Evolutionary conservation across 2,113 vertebrate genomes (phyloP), one percentile per base, ranked within the genome.

Genomic region (Paradoxurus hermaphroditus): DNA sequence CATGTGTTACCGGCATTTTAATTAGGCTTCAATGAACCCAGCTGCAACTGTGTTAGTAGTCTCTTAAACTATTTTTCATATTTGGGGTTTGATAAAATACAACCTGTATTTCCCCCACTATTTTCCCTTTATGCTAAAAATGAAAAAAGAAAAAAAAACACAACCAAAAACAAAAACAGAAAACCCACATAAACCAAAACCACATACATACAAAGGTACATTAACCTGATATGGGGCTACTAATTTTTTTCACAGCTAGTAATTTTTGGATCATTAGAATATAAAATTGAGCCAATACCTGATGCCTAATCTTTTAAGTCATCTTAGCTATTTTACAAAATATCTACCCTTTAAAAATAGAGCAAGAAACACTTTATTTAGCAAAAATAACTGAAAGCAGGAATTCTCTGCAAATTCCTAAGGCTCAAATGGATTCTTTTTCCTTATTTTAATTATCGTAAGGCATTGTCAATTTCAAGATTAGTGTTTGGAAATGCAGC

Each of bases 11-110:
- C 0, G 78, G 81, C 90, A 97, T 79, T 92, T 92, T 88, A 92
- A 94, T 95, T 95, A 97, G 90, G 95, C 96, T 97, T 97, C 98
- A 98, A 62, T 98, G 97, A 98, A 49, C 94, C 94, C 97, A 96
- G 97, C 96, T 98, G 97, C 96, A 95, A 59, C 84, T 59, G 18
- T 4, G 27, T 82, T 90, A 90, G 85, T 53, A 78, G 93, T 95
- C 78, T 87, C 62, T 78, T 51, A 72, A 82, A 91, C 78, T 97
- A 94, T 93, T 97, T 97, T 97, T 96, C 91, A 93, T 78, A 86
- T 91, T 85, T 94, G 89, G 53, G 89, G 87, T 78, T 95, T 90
- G 81, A 97, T 94, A 92, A 97, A 97, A 97, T 39, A 73, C 77
- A 96, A 78, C 88, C 31, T 36, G 68, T 96, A 93, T 97, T 98